A percentile compares a stretch with the other conserved stretches of the same genome.
phyloP scores from a whole-genome alignment of 2,113 vertebrate species.

The Albula glossodonta region DNA sequence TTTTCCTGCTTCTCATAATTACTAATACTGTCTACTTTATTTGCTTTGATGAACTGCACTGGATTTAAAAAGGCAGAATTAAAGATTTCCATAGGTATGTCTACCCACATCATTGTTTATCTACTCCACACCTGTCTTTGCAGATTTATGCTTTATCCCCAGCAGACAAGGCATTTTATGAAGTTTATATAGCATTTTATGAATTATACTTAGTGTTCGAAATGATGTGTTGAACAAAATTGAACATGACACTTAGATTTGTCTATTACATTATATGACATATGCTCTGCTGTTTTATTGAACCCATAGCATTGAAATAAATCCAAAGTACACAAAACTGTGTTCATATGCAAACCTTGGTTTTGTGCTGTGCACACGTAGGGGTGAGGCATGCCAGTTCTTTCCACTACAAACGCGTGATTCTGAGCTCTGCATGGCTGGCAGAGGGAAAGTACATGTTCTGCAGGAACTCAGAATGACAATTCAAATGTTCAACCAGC shows the following conservation, averaged over 20 bases:
- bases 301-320: background rate
- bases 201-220: background rate
- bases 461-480: background rate
- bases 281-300: background rate
- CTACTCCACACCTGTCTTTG: background rate
- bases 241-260: background rate
- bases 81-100: background rate
- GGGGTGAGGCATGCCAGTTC: background rate
- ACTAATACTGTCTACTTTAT: background rate
- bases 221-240: background rate
- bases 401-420: background rate
- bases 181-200: background rate
- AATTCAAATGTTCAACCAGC: background rate
- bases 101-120: background rate
- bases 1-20: no score
- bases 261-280: no score
- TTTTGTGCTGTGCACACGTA: background rate
- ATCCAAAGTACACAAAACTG: background rate
- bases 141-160: background rate
- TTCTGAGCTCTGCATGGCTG: background rate
- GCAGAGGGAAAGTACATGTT: background rate
- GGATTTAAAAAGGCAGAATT: background rate
- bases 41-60: background rate
- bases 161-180: background rate
- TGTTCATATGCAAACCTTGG: background rate